Evolutionary conservation across 2,797 vertebrate species (phyloP).

Genomic region (Echiichthys vipera): DNA sequence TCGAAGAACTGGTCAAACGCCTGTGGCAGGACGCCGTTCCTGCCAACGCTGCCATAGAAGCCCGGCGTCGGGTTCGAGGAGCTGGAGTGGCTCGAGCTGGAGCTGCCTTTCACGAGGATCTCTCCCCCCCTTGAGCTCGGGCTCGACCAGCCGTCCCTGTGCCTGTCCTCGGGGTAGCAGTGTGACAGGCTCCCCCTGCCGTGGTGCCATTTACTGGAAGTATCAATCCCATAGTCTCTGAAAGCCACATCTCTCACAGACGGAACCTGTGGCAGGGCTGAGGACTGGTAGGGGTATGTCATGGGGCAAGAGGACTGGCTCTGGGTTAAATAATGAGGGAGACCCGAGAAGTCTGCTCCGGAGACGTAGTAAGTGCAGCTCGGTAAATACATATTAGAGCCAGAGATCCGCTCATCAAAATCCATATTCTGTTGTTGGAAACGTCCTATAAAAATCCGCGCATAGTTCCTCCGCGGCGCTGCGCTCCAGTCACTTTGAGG

Average conservation of each 20-base stretch:
- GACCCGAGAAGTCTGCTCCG: slow-evolving; percentile 96
- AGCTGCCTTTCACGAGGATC: slow-evolving; percentile 92
- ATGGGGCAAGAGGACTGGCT: slow-evolving; percentile 97
- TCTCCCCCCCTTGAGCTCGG: slow-evolving; percentile 89
- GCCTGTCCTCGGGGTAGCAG: slow-evolving; percentile 96
- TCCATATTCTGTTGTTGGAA: slow-evolving; percentile 93
- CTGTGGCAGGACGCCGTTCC: slow-evolving; percentile 97
- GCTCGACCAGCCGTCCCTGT: slow-evolving; percentile 94
- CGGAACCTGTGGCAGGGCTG: slow-evolving; percentile 97
- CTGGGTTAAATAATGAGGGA: slow-evolving; percentile 98
- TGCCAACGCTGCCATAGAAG: slow-evolving; percentile 93
- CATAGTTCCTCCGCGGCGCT: slow-evolving; percentile 89
- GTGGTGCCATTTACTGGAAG: slow-evolving; percentile 97
- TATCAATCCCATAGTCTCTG: slow-evolving; percentile 98
- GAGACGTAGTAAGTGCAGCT: slow-evolving; percentile 99
- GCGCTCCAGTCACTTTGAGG: slow-evolving; percentile 94
- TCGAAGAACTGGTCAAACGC: slow-evolving; percentile 99
- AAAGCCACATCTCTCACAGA: slow-evolving; percentile 98
- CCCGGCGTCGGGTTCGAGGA: slow-evolving; percentile 89
- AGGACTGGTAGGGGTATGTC: slow-evolving; percentile 96
- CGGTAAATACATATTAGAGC: slow-evolving; percentile 99
- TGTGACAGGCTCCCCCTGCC: slow-evolving; percentile 93
- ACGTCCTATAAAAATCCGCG: slow-evolving; percentile 89
- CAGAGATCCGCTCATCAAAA: slow-evolving; percentile 98
- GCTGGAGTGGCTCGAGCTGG: slow-evolving; percentile 88